Base-by-base conservation (phyloP, 2,888 invertebrate species). In the Leptothorax acervorum region DNA sequence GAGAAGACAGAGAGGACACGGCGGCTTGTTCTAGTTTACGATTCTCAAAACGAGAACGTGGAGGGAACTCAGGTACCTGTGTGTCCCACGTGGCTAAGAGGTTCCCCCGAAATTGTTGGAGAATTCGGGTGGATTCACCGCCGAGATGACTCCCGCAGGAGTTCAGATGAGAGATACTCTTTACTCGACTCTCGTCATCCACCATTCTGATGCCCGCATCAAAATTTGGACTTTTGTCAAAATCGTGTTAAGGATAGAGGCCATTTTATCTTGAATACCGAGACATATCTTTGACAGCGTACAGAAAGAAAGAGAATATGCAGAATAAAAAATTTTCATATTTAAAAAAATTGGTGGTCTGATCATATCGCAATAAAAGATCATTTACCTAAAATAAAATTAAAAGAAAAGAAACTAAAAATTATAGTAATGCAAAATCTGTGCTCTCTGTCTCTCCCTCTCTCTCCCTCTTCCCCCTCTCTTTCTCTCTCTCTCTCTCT, bases 11-110 rank as follows among this genome's bases (percentile, higher is more conserved):
- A 87, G 90, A 90, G 89, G 85, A 85, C 84, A 88, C 87, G 88
- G 89, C 91, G 86, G 90, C 91, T 92, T 91, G 93, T 90, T 93
- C 91, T 92, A 93, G 90, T 93, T 93, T 92, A 91, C 91, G 90
- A 89, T 92, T 92, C 91, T 92, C 90, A 86, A 91, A 90, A 90
- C 86, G 82, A 31, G 55, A 86, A 83, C 85, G 78, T 65, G 82
- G 84, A 83, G 85, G 82, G 84, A 86, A 87, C 76, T 87, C 89
- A 23, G 83, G 78, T 60, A 85, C 81, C 57, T 78, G 78, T 76
- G 68, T 74, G 57, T 87, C 90, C 87, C 85, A 65, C 86, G 90
- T 89, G 86, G 85, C 84, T 86, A 76, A 85, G 88, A 83, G 88
- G 86, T 70, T 81, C 74, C 31, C 78, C 86, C 84, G 57, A 89